These are phyloP conservation scores for Murina feae DNA, from an alignment of 2,113 vertebrate species.

Conservation along the genomic window DNA sequence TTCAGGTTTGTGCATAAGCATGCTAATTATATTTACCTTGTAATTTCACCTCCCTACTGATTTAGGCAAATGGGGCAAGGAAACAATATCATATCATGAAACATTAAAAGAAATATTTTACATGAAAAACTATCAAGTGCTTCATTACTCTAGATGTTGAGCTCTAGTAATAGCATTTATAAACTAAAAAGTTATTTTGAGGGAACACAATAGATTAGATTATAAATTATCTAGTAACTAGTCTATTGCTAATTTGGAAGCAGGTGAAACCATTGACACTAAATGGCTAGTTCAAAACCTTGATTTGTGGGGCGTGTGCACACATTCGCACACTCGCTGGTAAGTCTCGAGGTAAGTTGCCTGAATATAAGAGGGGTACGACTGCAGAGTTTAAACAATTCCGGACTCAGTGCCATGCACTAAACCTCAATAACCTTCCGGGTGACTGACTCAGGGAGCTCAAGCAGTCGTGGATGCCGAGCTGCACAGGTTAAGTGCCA, in stretches of 20 bases:
- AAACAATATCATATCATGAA: background rate
- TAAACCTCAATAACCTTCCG: background rate
- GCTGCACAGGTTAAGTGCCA: background rate
- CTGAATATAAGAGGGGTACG: background rate
- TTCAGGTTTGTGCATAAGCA: background rate
- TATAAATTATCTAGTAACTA: background rate
- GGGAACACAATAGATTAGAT: background rate
- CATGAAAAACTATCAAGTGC: background rate
- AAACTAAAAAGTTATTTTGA: background rate
- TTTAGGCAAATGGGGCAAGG: background rate
- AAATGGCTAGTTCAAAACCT: background rate
- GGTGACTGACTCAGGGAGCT: background rate
- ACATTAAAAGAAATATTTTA: background rate
- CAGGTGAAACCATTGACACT: background rate
- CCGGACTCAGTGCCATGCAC: background rate
- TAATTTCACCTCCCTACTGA: background rate
- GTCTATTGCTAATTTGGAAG: background rate
- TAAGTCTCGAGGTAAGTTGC: background rate
- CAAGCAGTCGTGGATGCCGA: rapidly evolving
- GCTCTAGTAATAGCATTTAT: background rate
- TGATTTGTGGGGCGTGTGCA: background rate
- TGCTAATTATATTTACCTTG: background rate
- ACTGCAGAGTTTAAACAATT: background rate
- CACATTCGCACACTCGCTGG: background rate
- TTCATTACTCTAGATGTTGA: slow-evolving; percentile 13